Base-by-base conservation (phyloP, 2,797 vertebrate species). In the Masticophis lateralis region DNA sequence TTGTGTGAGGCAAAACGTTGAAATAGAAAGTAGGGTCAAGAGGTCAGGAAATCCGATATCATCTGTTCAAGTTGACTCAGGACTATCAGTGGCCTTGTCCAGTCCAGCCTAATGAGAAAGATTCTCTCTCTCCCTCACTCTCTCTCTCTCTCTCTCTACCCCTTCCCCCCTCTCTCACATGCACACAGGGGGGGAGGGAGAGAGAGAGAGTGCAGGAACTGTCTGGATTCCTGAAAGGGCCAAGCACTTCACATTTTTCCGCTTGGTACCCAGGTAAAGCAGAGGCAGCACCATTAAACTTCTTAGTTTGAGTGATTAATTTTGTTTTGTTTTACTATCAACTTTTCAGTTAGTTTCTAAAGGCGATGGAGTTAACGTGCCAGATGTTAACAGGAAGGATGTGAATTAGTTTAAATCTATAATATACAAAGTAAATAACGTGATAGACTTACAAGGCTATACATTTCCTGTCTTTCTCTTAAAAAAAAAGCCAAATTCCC, bases 381-480 rank as follows among this genome's bases (percentile, higher is more conserved):
- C 97, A 97, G 94, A 96, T 97, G 97, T 97, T 98, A 97, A 97
- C 96, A 96, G 96, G 97, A 97, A 97, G 90, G 96, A 95, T 95
- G 95, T 91, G 96, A 97, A 97, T 97, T 97, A 97, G 96, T 97
- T 97, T 97, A 97, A 97, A 97, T 96, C 97, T 97, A 96, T 97
- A 98, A 96, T 37, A 1, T 92, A 7, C 95, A 97, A 97, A 97
- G 96, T 97, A 97, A 98, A 97, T 97, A 97, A 97, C 96, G 97
- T 96, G 97, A 97, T 97, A 97, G 97, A 97, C 97, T 97, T 97
- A 98, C 97, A 98, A 98, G 98, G 97, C 96, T 98, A 97, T 98
- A 98, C 97, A 97, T 98, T 98, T 98, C 98, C 98, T 98, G 97
- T 97, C 6, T 22, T 22, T 88, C 16, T n/a, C 13, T 32, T 5